Conservation (phyloP, 2,797 vertebrate genomes). For the Hypotaenidia philippensis region DNA sequence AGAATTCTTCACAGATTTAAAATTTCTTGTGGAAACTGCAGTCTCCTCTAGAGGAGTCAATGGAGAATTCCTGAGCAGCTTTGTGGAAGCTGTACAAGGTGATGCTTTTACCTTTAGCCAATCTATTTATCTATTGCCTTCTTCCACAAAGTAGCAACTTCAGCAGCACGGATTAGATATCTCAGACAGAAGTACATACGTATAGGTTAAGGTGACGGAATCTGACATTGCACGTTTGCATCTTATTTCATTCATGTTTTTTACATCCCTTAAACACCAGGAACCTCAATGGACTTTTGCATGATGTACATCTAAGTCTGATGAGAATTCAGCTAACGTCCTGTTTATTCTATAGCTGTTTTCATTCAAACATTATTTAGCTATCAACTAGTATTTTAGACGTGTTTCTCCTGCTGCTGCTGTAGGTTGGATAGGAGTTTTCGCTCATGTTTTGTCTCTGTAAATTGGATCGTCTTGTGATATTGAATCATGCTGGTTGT, state of each 20-base stretch:
- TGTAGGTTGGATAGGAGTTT: neutral
- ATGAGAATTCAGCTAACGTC: neutral
- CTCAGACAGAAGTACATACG: neutral
- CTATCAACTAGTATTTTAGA: neutral
- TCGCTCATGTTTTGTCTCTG: neutral
- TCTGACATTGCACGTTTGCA: neutral
- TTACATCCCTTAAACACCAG: neutral
- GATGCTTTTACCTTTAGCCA: neutral
- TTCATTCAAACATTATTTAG: neutral
- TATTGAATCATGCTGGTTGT: neutral
- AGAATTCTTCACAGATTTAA: neutral
- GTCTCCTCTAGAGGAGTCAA: neutral
- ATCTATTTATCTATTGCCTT: neutral
- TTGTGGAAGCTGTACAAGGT: neutral
- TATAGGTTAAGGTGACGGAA: neutral
- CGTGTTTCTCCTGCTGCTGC: neutral
- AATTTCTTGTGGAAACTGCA: neutral
- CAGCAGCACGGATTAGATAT: neutral
- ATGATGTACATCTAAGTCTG: neutral
- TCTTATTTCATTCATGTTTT: neutral
- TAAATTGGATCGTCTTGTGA: conserved; percentile 5
- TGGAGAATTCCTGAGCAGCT: neutral
- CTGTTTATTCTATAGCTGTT: neutral
- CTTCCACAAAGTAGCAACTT: neutral
- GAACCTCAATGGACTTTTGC: neutral